Evolutionary conservation across 2,113 vertebrate genomes (phyloP).

Genomic region (Eulemur macaco): DNA sequence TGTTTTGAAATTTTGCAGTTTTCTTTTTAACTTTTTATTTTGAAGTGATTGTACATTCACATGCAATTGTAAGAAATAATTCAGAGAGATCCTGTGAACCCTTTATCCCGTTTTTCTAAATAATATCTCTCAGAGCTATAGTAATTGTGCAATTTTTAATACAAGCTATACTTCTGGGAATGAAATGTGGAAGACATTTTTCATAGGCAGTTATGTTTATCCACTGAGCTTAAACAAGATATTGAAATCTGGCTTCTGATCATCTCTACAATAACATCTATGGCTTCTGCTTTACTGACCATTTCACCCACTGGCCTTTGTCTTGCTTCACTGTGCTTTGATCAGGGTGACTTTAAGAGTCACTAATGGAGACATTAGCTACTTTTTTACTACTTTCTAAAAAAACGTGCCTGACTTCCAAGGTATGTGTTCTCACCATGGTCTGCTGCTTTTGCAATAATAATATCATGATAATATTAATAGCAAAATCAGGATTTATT

Average conservation of each 20-base stretch:
- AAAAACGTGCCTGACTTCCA: not conserved
- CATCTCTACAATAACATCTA: not conserved
- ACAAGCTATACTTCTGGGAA: not conserved
- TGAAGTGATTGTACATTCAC: not conserved
- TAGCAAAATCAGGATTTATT: not conserved
- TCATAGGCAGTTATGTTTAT: not conserved
- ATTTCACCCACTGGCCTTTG: not conserved
- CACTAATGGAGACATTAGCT: not conserved
- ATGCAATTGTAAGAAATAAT: not conserved
- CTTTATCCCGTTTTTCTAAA: conserved; percentile 24
- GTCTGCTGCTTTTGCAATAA: not conserved
- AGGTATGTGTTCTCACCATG: not conserved
- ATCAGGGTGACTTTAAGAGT: not conserved
- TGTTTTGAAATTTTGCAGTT: not conserved
- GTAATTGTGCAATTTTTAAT: conserved; percentile 8
- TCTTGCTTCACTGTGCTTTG: not conserved
- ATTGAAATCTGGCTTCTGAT: conserved; percentile 8
- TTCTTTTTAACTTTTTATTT: not conserved
- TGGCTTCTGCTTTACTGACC: conserved; percentile 26
- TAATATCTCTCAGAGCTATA: not conserved
- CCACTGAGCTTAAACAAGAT: not conserved
- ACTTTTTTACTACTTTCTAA: not conserved
- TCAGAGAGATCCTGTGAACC: not conserved
- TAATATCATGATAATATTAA: not conserved
- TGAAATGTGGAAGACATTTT: conserved; percentile 31